Conservation (phyloP, 2,888 invertebrate species). For the Holacanthella duospinosa region DNA sequence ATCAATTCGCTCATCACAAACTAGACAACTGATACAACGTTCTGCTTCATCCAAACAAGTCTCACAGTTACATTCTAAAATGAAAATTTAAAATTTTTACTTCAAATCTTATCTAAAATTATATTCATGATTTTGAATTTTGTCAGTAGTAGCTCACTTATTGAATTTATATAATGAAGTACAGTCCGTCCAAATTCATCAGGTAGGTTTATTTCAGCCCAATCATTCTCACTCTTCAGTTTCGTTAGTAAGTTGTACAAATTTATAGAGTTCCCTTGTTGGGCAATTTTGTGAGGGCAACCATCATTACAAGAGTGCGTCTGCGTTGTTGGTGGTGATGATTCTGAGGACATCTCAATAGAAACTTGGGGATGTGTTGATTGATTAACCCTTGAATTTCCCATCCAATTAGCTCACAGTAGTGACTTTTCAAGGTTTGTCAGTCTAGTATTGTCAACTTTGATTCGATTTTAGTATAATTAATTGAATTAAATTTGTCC, state of each 20-base stretch:
- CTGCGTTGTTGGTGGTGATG: too few species aligned
- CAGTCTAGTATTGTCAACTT: too few species aligned
- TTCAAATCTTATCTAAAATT: neutral
- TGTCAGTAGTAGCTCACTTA: too few species aligned
- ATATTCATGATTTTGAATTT: constrained; percentile 1
- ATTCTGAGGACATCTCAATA: too few species aligned
- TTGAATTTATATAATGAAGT: constrained; percentile 61
- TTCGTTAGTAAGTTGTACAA: neutral
- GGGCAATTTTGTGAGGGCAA: neutral
- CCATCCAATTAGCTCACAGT: too few species aligned
- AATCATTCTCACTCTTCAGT: neutral
- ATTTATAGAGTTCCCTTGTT: neutral
- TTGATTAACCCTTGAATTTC: too few species aligned
- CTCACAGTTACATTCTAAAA: constrained; percentile 25
- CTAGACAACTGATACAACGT: constrained; percentile 22
- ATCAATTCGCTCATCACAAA: constrained; percentile 45
- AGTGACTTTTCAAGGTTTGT: too few species aligned
- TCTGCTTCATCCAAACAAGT: constrained; percentile 26
- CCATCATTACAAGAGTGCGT: neutral
- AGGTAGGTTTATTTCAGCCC: constrained; percentile 68
- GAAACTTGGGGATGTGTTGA: too few species aligned
- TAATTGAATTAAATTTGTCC: too few species aligned
- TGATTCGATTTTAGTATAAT: too few species aligned
- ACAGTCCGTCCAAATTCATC: constrained; percentile 73
- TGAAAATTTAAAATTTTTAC: neutral